Base-by-base conservation (phyloP, 2,113 vertebrate genomes). In the Mola mola region DNA sequence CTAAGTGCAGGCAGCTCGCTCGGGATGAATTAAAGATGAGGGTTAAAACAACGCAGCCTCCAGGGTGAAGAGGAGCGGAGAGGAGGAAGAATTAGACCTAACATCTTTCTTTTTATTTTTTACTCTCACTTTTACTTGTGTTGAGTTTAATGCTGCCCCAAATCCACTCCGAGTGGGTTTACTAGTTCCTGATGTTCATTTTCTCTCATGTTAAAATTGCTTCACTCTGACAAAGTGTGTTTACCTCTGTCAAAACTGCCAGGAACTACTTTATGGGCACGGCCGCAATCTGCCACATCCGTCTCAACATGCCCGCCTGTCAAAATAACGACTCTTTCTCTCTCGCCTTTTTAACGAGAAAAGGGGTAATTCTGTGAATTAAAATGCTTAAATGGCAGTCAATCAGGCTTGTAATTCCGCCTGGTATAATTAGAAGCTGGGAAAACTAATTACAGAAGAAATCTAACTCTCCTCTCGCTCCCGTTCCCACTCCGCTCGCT, bases 11-110 rank as follows among this genome's bases (percentile, higher is more conserved):
- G 29, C 75, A 91, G 93, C 93, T 92, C 92, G 90, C 92, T 91
- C 83, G 86, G 87, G 90, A 93, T 95, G 92, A 95, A 96, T 96
- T 92, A 96, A 94, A 95, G 92, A 96, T 96, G 93, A 92, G 90
- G 90, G 90, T 92, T 94, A 95, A 87, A 94, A 67, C 70, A 90
- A 93, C 92, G 86, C 92, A 87, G 84, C 89, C 91, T 93, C 88
- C 92, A 86, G 84, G 92, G 94, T 92, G 93, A 94, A 95, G 88
- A 84, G 73, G 24, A 66, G 33, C 17, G 10, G 19, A 50, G 46
- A 53, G 19, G 20, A 16, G 10, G 20, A 41, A 49, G 61, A 52
- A 12, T 31, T 13, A 28, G 28, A 62, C 44, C 13, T 26, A 29
- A 16, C 22, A 8, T 46, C 19, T 29, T 41, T 19, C 4, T 16